Evolutionary conservation across 2,113 vertebrate genomes (phyloP).

Genomic region (Sphaerodactylus townsendi): DNA sequence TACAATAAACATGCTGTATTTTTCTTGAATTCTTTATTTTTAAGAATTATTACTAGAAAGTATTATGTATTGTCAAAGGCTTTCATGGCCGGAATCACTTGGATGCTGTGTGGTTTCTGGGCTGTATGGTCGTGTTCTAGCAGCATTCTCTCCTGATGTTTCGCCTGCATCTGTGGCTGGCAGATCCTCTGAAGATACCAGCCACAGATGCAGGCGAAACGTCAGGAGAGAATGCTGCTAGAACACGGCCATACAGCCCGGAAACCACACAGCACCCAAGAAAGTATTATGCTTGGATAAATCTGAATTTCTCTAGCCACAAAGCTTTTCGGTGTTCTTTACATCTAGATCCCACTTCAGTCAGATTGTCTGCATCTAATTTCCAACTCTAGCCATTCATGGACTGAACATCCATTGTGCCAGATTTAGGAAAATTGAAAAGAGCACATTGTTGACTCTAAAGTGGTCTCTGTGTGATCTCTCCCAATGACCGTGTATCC

Average conservation of each 20-base stretch:
- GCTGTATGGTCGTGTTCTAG: no score
- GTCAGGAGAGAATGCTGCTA: no score
- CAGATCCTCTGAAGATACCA: no score
- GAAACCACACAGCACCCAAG: no score
- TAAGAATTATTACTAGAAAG: neutral
- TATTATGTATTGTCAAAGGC: no score
- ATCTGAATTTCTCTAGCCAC: neutral
- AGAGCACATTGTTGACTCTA: neutral
- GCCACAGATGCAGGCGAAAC: no score
- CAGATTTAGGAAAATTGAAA: neutral
- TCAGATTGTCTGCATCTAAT: neutral
- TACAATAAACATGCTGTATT: neutral
- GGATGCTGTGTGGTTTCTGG: no score
- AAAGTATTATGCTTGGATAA: neutral
- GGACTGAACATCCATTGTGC: neutral
- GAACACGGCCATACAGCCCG: no score
- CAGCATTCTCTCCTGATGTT: no score
- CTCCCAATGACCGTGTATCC: neutral
- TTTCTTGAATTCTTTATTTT: neutral
- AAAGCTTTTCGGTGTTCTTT: neutral
- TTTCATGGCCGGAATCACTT: no score
- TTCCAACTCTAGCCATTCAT: neutral
- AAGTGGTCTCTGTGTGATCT: neutral
- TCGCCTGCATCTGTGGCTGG: no score
- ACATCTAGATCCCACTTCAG: neutral